phyloP scores from a whole-genome alignment of 1,140 invertebrate genomes.

The Diploscapter pachys region DNA sequence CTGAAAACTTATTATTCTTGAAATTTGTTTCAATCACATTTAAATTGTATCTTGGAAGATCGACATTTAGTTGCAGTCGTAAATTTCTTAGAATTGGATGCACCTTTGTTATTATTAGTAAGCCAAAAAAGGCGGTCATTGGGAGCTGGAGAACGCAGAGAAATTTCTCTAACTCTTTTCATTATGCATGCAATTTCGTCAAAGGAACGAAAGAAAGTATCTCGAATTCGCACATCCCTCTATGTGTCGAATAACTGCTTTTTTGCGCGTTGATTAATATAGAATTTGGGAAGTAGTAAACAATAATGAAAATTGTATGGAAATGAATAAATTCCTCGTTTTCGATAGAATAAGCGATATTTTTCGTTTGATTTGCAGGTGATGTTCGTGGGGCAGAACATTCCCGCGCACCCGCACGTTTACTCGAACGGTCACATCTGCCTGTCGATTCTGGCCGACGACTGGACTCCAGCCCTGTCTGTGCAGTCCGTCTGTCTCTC shows the following conservation, averaged over 20 bases:
- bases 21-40: background rate
- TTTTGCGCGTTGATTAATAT: background rate
- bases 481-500: slow-evolving; percentile 84
- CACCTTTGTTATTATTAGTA: no score
- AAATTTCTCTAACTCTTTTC: no score
- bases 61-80: background rate
- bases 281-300: no score
- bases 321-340: background rate
- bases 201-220: no score
- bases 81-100: no score
- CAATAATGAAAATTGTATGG: no score
- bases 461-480: slow-evolving; percentile 95
- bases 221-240: no score
- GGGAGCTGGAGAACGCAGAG: no score
- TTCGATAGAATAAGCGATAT: background rate
- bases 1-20: background rate
- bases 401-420: slow-evolving; percentile 94
- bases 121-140: no score
- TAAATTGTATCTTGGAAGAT: background rate
- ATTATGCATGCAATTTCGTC: no score
- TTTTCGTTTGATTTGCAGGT: slow-evolving; percentile 65
- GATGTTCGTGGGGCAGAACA: slow-evolving; percentile 89
- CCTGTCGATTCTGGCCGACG: slow-evolving; percentile 92
- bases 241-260: background rate
- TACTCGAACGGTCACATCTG: slow-evolving; percentile 99